Evolutionary conservation across 2,113 vertebrate genomes (phyloP), one percentile per base, ranked within the genome.

Genomic region (Hippocampus guttulatus): DNA sequence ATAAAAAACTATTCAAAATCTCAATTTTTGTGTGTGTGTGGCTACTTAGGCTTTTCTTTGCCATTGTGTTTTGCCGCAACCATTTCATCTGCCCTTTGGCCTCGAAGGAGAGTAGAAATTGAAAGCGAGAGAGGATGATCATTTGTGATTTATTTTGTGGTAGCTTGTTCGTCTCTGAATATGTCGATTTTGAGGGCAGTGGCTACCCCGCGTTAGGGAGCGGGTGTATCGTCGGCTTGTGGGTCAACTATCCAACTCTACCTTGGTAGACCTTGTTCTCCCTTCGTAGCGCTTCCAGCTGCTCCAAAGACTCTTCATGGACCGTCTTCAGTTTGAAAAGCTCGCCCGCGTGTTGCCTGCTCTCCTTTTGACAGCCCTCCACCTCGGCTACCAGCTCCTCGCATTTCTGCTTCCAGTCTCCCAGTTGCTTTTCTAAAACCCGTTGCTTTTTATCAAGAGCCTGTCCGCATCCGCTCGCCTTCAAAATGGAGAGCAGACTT

Each of bases 361-460:
- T 90, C 86, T 94, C 93, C 82, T 92, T 94, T 88, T 93, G 92
- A 70, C 92, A 93, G 54, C 81, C 74, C 77, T 94, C 93, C 79
- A 93, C 88, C 80, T 94, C 92, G 0, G 60, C 60, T 76, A 92
- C 78, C 80, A 93, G 86, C 68, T 94, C 92, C 75, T 94, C 93
- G 8, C 91, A 91, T 82, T 92, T 93, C 82, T 91, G 91, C 75
- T 71, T 88, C 91, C 92, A 93, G 84, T 94, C 93, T 0, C 78
- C 85, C 12, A 92, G 89, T 83, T 93, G 92, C 84, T 93, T 93
- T 78, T 94, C 92, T 81, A 93, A 79, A 70, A 92, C 66, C 15
- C 88, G 85, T 75, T 94, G 93, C 86, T 92, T 94, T 85, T 94
- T 94, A 40, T 94, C 93, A 76, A 94, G 85, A 14, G 88, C 71